These are phyloP conservation scores for Oxygymnocypris stewartii DNA, from an alignment of 2,113 vertebrate species.

Conservation along the genomic window DNA sequence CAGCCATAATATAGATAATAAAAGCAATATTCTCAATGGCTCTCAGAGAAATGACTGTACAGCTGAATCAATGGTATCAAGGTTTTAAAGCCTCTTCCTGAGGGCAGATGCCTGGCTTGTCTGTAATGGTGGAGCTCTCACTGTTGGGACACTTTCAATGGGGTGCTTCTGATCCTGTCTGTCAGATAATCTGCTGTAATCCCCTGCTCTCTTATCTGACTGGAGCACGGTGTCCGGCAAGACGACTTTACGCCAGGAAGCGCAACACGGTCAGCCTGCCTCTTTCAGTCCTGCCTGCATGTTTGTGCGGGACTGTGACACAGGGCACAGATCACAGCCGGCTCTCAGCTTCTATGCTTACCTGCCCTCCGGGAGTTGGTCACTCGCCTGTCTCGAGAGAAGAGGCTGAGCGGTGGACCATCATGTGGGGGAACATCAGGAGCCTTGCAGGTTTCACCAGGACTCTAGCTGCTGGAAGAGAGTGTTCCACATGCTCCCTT, in stretches of 20 bases:
- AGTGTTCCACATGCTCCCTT: constrained; percentile 38
- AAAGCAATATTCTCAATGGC: neutral
- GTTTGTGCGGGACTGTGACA: constrained; percentile 9
- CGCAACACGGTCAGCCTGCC: constrained; percentile 1
- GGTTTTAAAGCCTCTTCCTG: constrained; percentile 57
- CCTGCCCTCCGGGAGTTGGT: neutral
- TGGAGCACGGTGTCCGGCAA: constrained; percentile 49
- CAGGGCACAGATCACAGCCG: neutral
- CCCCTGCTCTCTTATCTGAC: constrained; percentile 66
- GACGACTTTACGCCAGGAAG: constrained; percentile 30
- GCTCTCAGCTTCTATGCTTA: neutral
- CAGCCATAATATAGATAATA: constrained; percentile 5
- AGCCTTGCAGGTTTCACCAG: constrained; percentile 17
- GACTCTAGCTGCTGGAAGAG: neutral
- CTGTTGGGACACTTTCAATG: constrained; percentile 49
- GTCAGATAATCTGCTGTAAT: constrained; percentile 74
- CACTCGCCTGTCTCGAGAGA: neutral
- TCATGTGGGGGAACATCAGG: neutral
- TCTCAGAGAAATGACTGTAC: neutral
- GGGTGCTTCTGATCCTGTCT: constrained; percentile 57
- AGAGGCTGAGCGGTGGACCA: neutral
- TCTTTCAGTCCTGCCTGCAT: constrained; percentile 2
- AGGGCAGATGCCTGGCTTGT: constrained; percentile 58
- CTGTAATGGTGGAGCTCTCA: constrained; percentile 40
- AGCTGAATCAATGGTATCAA: constrained; percentile 42